A percentile compares a stretch with the other conserved stretches of the same genome.
phyloP scores from a whole-genome alignment of 37 sponge, comb jelly and placozoan species.

The Oscarella lobularis region DNA sequence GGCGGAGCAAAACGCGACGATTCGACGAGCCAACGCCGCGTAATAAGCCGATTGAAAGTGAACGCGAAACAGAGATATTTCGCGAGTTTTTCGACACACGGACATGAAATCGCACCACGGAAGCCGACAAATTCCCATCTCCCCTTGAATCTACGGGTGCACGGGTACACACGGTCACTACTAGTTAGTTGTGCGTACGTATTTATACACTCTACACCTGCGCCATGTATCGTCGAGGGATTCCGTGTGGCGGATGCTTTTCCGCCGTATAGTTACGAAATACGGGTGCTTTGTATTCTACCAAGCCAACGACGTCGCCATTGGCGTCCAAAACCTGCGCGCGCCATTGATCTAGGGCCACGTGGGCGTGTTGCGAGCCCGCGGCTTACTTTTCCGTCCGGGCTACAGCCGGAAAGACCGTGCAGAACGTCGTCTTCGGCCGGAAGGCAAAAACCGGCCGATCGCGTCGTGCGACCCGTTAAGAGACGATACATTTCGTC shows the following conservation, averaged over 20 bases:
- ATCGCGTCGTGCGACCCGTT: neutral
- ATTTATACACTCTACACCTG: too few species aligned
- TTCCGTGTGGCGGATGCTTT: neutral
- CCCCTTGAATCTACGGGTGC: neutral
- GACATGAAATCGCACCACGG: neutral
- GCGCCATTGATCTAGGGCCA: too few species aligned
- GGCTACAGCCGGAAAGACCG: neutral
- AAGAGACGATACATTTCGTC: neutral
- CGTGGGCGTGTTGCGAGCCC: too few species aligned
- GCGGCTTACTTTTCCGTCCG: neutral
- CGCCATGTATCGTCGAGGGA: constrained; percentile 1
- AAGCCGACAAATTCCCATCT: neutral
- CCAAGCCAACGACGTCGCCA: neutral
- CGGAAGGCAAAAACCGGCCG: neutral
- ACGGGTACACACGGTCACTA: too few species aligned
- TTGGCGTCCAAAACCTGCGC: neutral
- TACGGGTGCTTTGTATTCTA: neutral
- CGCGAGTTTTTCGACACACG: neutral
- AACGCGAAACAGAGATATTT: neutral
- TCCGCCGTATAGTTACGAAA: neutral
- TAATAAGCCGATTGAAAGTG: neutral
- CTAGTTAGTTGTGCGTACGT: too few species aligned
- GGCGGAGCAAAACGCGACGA: neutral
- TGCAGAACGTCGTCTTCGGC: neutral
- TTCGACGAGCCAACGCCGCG: neutral